phyloP scores from a whole-genome alignment of 2,113 vertebrate genomes.

The Cnemophilus loriae region DNA sequence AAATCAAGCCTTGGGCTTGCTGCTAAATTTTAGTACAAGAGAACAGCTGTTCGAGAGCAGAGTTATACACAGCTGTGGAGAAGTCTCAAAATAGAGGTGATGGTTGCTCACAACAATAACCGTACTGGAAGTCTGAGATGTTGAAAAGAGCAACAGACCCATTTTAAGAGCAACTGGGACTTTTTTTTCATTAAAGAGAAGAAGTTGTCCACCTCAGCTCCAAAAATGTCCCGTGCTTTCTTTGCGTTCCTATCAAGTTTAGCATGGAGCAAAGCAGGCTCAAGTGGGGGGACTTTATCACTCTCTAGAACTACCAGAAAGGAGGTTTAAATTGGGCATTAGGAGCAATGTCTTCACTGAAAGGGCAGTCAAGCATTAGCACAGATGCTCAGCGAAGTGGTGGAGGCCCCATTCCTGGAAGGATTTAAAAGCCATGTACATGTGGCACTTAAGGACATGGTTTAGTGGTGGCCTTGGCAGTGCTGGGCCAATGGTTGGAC shows the following conservation, averaged over 20 bases:
- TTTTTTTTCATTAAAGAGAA: neutral
- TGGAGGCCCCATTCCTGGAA: neutral
- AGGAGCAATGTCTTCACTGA: neutral
- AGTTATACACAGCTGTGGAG: neutral
- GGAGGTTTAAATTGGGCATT: neutral
- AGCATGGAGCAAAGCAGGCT: neutral
- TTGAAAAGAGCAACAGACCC: fast-evolving
- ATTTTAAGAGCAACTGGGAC: neutral
- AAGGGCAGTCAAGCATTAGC: neutral
- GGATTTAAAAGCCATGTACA: neutral
- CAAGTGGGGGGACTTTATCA: neutral
- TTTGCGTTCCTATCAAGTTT: neutral
- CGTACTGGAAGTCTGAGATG: neutral
- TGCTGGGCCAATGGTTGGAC: neutral
- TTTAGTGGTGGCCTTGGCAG: neutral
- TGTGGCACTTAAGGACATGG: too few relatives aligned
- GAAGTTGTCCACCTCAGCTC: neutral
- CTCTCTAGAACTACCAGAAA: neutral
- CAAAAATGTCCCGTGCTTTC: neutral
- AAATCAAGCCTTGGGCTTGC: neutral
- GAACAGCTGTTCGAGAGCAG: neutral
- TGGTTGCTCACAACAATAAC: neutral
- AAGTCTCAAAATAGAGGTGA: neutral
- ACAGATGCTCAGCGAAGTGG: neutral
- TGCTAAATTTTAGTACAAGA: constrained; percentile 7